Evolutionary conservation across 2,888 invertebrate genomes (phyloP), one percentile per base, ranked within the genome.

Genomic region (Scaptomyza parva): DNA sequence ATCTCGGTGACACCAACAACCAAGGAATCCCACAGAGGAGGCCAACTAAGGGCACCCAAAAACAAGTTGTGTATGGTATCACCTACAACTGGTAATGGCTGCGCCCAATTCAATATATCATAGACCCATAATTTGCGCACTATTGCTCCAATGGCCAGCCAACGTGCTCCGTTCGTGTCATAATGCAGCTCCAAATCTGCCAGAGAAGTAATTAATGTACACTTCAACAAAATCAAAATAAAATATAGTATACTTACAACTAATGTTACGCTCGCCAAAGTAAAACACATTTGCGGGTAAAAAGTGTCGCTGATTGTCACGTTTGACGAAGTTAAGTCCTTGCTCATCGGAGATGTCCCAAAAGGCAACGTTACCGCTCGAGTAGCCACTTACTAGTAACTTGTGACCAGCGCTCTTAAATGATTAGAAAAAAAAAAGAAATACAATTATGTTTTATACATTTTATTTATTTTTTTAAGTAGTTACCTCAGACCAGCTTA

Each of bases 321-420:
- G 51, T 12, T 89, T 37, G 14, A 87, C 66, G 22, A 71, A 74
- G 74, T 90, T 91, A 2, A 91, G 62, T 37, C 83, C 76, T 6
- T 91, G 86, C 7, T 91, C 90, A 0, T 89, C 91, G 1, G 86
- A 88, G 9, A 95, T 86, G 85, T 95, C 92, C 93, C 94, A 95
- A 9, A 95, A 79, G n/a, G 93, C 94, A 5, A 95, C 91, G 69
- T 93, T 92, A 0, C 95, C 95, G 87, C 94, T 94, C 1, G 93
- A 91, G 88, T 93, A 95, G 24, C 95, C 94, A n/a, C 93, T 94
- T 30, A 93, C 93, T 44, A 95, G 87, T 41, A 92, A 90, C 45
- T 90, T 92, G 78, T 93, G 93, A 0, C 91, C 92, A 30, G 82
- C 39, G 3, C 63, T 52, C 84, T 37, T 11, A n/a, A 3, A 22